Conservation (phyloP, 2,113 vertebrate genomes). For the Percina caprodes region DNA sequence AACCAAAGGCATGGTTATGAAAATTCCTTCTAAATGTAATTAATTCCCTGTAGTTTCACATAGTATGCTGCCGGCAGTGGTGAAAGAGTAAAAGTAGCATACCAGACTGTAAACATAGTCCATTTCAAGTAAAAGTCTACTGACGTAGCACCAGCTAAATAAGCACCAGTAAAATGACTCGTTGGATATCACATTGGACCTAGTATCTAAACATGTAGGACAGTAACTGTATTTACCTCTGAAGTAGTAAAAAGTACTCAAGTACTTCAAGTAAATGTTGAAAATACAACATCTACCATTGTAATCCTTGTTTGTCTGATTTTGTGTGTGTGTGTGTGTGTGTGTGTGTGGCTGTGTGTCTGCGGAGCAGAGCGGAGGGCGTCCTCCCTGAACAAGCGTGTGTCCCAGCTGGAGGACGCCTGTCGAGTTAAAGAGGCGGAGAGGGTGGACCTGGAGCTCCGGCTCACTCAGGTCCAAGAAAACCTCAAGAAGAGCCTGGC, state of each 20-base stretch:
- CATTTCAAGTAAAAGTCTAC: not conserved
- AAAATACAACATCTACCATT: not conserved
- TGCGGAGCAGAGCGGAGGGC: conserved; percentile 83
- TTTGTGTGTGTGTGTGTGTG: not conserved
- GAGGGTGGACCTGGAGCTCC: conserved; percentile 92
- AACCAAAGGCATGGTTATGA: conserved; percentile 33
- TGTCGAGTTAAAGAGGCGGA: conserved; percentile 90
- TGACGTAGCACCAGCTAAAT: not conserved
- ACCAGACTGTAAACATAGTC: not conserved
- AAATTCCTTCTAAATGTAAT: conserved; percentile 32
- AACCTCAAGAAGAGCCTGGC: conserved; percentile 92
- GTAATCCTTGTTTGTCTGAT: not conserved
- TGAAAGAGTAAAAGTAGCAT: not conserved
- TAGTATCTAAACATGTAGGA: not conserved
- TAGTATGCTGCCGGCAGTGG: not conserved
- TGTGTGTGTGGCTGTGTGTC: conserved; percentile 2
- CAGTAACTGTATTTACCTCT: no score
- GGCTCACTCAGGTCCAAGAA: conserved; percentile 92
- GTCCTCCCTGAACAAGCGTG: conserved; percentile 83
- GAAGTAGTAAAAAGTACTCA: not conserved
- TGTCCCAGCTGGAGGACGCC: conserved; percentile 87
- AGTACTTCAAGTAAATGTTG: not conserved
- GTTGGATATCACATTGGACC: not conserved
- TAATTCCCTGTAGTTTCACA: conserved; percentile 38
- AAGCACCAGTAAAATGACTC: no score